Evolutionary conservation across 2,888 invertebrate species (phyloP).

Genomic region (Oxycera nigricornis): DNA sequence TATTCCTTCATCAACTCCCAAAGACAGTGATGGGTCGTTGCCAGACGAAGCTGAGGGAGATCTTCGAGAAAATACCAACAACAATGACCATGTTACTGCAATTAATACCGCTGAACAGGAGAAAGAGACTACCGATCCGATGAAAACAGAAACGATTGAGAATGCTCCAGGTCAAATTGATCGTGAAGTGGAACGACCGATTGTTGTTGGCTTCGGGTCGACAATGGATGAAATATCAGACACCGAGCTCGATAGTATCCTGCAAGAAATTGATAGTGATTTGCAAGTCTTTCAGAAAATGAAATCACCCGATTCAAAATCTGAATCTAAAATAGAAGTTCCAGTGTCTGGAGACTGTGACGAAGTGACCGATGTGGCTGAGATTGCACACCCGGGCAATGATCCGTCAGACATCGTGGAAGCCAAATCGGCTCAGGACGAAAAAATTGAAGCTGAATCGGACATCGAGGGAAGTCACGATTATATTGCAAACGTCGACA

Average conservation of each 20-base stretch:
- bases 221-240: constrained; percentile 63
- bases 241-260: constrained; percentile 61
- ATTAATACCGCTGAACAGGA: background rate
- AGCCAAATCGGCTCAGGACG: background rate
- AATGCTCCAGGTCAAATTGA: background rate
- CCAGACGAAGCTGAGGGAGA: background rate
- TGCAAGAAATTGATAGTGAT: constrained; percentile 61
- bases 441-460: constrained; percentile 6
- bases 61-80: background rate
- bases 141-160: too few relatives aligned
- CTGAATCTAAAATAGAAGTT: background rate
- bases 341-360: background rate
- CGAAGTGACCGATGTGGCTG: background rate
- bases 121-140: background rate
- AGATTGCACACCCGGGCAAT: background rate
- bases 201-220: constrained; percentile 57
- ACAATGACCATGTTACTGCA: background rate
- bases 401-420: too few relatives aligned
- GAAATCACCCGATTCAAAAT: background rate
- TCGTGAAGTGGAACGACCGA: background rate
- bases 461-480: constrained; percentile 47
- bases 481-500: constrained; percentile 58
- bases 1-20: constrained; percentile 40
- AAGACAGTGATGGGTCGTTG: background rate
- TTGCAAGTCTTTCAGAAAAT: constrained; percentile 32